A percentile compares a stretch with the other conserved stretches of the same genome.
Conservation (phyloP, 37 sponge, comb jelly and placozoan genomes). For the Amphimedon queenslandica region DNA sequence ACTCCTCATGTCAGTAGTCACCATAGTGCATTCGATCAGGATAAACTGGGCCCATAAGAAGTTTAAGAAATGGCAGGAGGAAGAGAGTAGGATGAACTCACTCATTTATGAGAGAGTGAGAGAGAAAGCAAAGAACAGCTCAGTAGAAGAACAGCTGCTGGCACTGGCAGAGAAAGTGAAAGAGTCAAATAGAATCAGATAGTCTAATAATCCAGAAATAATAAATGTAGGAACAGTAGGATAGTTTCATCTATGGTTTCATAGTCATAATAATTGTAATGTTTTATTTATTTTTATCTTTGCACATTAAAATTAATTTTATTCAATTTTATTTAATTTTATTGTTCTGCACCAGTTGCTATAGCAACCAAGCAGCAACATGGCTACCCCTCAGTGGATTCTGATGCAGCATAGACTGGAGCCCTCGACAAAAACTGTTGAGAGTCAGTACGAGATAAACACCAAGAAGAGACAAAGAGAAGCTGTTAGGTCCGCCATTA, state of each 20-base stretch:
- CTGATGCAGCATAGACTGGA: constrained; percentile 31
- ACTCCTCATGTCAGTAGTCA: constrained; percentile 7
- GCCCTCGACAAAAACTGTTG: constrained; percentile 7
- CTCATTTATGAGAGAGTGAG: constrained; percentile 9
- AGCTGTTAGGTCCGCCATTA: constrained; percentile 19
- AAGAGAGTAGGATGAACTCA: constrained; percentile 27
- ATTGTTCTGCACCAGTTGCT: constrained; percentile 9
- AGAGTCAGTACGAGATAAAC: constrained; percentile 13
- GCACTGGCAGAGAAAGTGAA: constrained; percentile 1
- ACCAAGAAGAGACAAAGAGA: constrained; percentile 24
- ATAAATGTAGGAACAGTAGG: no score
- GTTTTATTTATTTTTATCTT: no score
- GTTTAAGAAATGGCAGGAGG: not conserved
- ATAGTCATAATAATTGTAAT: no score
- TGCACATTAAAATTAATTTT: not conserved
- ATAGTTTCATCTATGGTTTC: no score
- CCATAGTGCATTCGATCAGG: constrained; percentile 10
- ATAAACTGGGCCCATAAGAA: constrained; percentile 6
- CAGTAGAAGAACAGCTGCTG: constrained; percentile 38
- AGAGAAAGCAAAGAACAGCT: constrained; percentile 32
- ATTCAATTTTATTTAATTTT: not conserved
- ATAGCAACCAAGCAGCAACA: constrained; percentile 12
- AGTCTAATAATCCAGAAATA: not conserved
- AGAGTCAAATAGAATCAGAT: no score
- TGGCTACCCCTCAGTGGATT: constrained; percentile 26